These are phyloP conservation scores for Phoebastria nigripes DNA, from an alignment of 2,797 vertebrate genomes.

Conservation along the genomic window DNA sequence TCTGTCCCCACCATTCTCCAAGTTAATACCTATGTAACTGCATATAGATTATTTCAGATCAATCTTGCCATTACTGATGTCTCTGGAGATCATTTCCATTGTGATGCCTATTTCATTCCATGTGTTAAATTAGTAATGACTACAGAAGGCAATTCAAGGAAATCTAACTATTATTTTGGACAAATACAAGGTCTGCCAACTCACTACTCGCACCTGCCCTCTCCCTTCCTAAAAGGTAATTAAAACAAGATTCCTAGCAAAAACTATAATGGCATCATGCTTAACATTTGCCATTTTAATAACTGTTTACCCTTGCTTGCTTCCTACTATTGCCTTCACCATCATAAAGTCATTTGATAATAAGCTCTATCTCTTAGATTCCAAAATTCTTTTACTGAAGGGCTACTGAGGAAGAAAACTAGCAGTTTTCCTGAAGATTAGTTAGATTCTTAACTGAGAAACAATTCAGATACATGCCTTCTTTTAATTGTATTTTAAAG, in stretches of 20 bases:
- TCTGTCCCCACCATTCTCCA: not conserved
- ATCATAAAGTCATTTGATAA: not conserved
- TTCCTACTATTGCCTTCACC: not conserved
- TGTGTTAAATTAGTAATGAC: not conserved
- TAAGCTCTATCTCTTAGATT: not conserved
- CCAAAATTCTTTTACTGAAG: not conserved
- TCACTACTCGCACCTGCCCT: not conserved
- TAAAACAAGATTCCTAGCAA: not conserved
- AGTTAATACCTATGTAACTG: not conserved
- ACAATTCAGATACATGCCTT: not conserved
- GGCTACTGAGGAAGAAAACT: not conserved
- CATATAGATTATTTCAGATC: not conserved
- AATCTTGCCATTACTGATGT: not conserved
- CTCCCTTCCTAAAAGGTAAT: not conserved
- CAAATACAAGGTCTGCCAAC: not conserved
- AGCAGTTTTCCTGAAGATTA: not conserved
- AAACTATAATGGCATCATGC: not conserved
- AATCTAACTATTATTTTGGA: slow-evolving; percentile 28
- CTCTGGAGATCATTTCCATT: not conserved
- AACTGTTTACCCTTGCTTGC: not conserved
- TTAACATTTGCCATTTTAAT: not conserved
- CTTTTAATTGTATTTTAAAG: not conserved
- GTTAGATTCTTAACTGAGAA: not conserved
- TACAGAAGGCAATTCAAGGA: slow-evolving; percentile 1
- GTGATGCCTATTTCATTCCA: not conserved